Conservation (phyloP, 1,140 invertebrate genomes). For the Drosophila nikananu region DNA sequence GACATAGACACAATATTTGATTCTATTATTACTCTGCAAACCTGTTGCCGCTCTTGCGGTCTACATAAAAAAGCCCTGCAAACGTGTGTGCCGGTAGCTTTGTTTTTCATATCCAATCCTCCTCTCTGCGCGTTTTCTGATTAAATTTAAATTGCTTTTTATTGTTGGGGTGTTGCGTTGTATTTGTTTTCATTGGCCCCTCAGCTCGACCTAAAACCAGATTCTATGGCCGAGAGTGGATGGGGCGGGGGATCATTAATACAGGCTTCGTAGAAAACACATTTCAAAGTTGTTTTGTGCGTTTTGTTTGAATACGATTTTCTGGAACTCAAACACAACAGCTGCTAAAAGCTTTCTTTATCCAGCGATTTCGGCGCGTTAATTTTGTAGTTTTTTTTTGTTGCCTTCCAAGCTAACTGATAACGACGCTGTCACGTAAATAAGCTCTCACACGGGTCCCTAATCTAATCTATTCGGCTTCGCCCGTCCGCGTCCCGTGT, state of each 20-base stretch:
- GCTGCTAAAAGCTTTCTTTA: conserved; percentile 45
- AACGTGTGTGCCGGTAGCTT: conserved; percentile 39
- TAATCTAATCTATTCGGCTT: conserved; percentile 59
- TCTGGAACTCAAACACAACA: conserved; percentile 39
- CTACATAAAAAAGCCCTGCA: conserved; percentile 5
- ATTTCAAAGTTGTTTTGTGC: conserved; percentile 31
- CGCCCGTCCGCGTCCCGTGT: conserved; percentile 13
- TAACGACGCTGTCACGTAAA: conserved; percentile 52
- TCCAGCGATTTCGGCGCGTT: conserved; percentile 39
- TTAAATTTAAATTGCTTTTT: conserved; percentile 60
- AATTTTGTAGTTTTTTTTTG: conserved; percentile 33
- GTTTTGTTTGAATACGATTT: conserved; percentile 21
- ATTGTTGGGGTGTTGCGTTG: conserved; percentile 28
- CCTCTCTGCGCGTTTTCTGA: conserved; percentile 28
- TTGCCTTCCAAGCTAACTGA: conserved; percentile 46
- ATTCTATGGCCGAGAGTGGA: conserved; percentile 10
- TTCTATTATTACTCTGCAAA: conserved; percentile 17
- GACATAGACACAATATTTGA: background rate
- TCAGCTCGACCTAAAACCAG: conserved; percentile 34
- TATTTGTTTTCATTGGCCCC: conserved; percentile 24
- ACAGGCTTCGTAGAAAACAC: conserved; percentile 27
- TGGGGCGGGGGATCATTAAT: conserved; percentile 19
- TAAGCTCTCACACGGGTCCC: conserved; percentile 17
- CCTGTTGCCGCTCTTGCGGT: conserved; percentile 7
- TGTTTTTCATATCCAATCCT: conserved; percentile 17